Percentiles rank a stretch among this genome's conserved stretches.
These are phyloP conservation scores for Cylindroiulus punctatus DNA, from an alignment of 2,888 invertebrate genomes.

Conservation along the genomic window DNA sequence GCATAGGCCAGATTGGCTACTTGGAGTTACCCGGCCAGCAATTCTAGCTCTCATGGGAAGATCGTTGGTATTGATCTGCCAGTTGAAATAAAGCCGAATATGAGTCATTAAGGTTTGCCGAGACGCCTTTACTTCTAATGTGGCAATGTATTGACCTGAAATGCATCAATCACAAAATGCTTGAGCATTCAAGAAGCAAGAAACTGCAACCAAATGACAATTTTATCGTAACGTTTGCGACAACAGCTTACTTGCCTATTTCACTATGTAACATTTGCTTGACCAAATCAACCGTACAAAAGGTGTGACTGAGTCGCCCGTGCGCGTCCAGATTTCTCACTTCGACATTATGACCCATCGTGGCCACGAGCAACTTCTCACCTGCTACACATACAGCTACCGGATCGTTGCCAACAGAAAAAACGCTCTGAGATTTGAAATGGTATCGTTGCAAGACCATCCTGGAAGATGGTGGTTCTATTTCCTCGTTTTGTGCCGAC, in stretches of 20 bases:
- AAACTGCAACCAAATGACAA: not conserved
- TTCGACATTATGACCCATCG: slow-evolving; percentile 69
- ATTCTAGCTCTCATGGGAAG: slow-evolving; percentile 74
- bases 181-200: not conserved
- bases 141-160: slow-evolving; percentile 74
- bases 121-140: slow-evolving; percentile 72
- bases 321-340: slow-evolving; percentile 70
- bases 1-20: slow-evolving; percentile 71
- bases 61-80: slow-evolving; percentile 71
- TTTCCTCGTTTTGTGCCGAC: not conserved
- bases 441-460: slow-evolving; percentile 66
- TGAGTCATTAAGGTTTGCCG: slow-evolving; percentile 67
- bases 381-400: slow-evolving; percentile 74
- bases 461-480: not conserved
- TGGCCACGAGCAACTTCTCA: slow-evolving; percentile 71
- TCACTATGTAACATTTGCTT: slow-evolving; percentile 75
- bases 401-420: slow-evolving; percentile 73
- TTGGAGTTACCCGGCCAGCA: slow-evolving; percentile 79
- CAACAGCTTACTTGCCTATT: slow-evolving; percentile 69
- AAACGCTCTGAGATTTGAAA: slow-evolving; percentile 74
- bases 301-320: slow-evolving; percentile 70
- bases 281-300: slow-evolving; percentile 79
- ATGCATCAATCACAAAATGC: not conserved
- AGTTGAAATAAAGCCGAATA: slow-evolving; percentile 79
- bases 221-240: no score